phyloP scores from a whole-genome alignment of 2,888 invertebrate species.

The Phanerotoma sp. region DNA sequence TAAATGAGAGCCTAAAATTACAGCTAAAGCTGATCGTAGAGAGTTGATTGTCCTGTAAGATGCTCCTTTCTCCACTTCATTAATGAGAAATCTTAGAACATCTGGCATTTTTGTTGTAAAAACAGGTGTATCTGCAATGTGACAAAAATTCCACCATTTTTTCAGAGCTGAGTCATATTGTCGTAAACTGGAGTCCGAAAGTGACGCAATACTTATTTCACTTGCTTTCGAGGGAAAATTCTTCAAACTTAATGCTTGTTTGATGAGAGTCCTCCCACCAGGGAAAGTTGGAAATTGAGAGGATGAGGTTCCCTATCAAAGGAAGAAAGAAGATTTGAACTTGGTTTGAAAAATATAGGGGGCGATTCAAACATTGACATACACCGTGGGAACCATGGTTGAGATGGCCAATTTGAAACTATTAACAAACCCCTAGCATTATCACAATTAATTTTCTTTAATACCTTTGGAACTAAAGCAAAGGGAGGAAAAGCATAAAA shows the following conservation, averaged over 20 bases:
- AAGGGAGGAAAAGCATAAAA: slow-evolving; percentile 1
- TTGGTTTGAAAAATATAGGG: slow-evolving; percentile 31
- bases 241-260: slow-evolving; percentile 17
- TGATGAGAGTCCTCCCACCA: slow-evolving; percentile 31
- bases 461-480: slow-evolving; percentile 27
- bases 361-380: slow-evolving; percentile 5
- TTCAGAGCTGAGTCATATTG: slow-evolving; percentile 14
- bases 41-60: slow-evolving; percentile 19
- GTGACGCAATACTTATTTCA: slow-evolving; percentile 15
- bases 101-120: not conserved
- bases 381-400: slow-evolving; percentile 42
- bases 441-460: slow-evolving; percentile 39
- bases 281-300: slow-evolving; percentile 31
- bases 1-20: slow-evolving; percentile 19
- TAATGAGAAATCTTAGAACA: slow-evolving; percentile 24
- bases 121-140: not conserved
- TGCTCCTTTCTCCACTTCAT: slow-evolving; percentile 18
- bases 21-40: slow-evolving; percentile 21
- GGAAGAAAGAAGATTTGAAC: slow-evolving; percentile 28
- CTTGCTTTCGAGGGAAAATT: slow-evolving; percentile 7
- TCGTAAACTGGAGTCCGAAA: slow-evolving; percentile 12
- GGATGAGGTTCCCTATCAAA: slow-evolving; percentile 33
- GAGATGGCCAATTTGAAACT: slow-evolving; percentile 37
- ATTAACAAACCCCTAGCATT: slow-evolving; percentile 39
- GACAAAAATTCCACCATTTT: slow-evolving; percentile 7